phyloP scores from a whole-genome alignment of 2,888 invertebrate genomes.

The Athalia rosae region DNA sequence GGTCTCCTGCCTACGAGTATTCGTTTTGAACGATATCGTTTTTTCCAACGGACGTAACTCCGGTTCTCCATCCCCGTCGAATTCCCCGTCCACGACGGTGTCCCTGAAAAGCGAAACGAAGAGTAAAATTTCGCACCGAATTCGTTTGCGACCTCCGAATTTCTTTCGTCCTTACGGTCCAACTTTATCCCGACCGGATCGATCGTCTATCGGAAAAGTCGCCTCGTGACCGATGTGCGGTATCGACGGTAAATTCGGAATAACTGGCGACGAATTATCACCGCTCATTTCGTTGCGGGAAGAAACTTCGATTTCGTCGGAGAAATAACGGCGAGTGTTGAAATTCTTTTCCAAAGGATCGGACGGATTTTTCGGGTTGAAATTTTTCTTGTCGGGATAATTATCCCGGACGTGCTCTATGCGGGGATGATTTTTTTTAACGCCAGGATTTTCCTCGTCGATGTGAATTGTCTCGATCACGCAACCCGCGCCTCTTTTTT shows the following conservation, averaged over 20 bases:
- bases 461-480: constrained; percentile 32
- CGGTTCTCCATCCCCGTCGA: neutral
- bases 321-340: constrained; percentile 25
- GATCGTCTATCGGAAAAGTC: neutral
- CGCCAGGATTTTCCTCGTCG: neutral
- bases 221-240: constrained; percentile 45
- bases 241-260: constrained; percentile 24
- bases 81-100: too few species aligned
- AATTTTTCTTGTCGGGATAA: neutral
- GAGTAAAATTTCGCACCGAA: too few species aligned
- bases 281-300: neutral
- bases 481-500: constrained; percentile 39
- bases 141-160: too few species aligned
- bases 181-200: neutral
- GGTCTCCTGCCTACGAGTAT: constrained; percentile 37
- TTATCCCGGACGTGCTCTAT: constrained; percentile 3
- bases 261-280: neutral
- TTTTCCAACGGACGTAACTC: constrained; percentile 31
- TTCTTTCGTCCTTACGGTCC: neutral
- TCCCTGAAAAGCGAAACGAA: too few species aligned
- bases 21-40: constrained; percentile 42
- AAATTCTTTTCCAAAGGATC: constrained; percentile 32
- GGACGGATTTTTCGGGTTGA: constrained; percentile 35
- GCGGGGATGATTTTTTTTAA: neutral
- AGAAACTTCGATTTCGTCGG: constrained; percentile 5